Conservation (phyloP, 2,113 vertebrate genomes). For the Entelurus aequoreus region DNA sequence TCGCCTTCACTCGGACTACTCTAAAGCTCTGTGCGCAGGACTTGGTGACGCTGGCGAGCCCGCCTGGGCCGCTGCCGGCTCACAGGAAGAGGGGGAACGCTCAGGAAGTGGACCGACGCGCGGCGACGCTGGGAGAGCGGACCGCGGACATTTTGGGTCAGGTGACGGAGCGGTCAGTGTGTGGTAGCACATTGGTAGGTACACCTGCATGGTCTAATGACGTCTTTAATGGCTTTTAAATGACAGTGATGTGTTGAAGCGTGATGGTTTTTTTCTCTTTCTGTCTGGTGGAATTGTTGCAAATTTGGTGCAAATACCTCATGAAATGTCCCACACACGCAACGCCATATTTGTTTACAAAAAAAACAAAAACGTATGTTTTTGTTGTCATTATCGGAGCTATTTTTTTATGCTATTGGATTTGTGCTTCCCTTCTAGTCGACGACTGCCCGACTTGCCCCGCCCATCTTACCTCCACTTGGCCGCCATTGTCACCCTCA, state of each 20-base stretch:
- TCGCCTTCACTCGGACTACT: too few species aligned
- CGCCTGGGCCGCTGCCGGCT: slow-evolving; percentile 18
- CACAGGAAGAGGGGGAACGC: slow-evolving; percentile 35
- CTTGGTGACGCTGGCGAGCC: slow-evolving; percentile 43
- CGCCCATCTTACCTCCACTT: slow-evolving; percentile 1
- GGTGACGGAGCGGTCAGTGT: slow-evolving; percentile 28
- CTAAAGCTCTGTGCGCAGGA: slow-evolving; percentile 48
- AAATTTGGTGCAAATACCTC: too few species aligned
- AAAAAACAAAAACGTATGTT: too few species aligned
- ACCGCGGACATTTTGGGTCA: slow-evolving; percentile 62
- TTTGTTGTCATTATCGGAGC: too few species aligned
- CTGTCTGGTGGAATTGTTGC: too few species aligned
- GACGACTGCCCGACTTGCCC: not conserved
- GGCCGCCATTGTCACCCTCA: not conserved
- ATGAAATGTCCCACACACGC: too few species aligned
- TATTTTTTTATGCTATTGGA: not conserved
- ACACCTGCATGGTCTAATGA: too few species aligned
- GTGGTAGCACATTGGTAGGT: not conserved
- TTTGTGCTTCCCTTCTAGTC: slow-evolving; percentile 5
- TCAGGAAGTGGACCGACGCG: slow-evolving; percentile 60
- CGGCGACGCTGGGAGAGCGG: too few species aligned
- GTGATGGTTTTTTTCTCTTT: too few species aligned
- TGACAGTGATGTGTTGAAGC: too few species aligned
- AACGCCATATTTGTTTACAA: too few species aligned
- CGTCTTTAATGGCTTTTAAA: too few species aligned